Evolutionary conservation across 1,140 invertebrate species (phyloP).

Genomic region (Pemphigus obesinymphae): DNA sequence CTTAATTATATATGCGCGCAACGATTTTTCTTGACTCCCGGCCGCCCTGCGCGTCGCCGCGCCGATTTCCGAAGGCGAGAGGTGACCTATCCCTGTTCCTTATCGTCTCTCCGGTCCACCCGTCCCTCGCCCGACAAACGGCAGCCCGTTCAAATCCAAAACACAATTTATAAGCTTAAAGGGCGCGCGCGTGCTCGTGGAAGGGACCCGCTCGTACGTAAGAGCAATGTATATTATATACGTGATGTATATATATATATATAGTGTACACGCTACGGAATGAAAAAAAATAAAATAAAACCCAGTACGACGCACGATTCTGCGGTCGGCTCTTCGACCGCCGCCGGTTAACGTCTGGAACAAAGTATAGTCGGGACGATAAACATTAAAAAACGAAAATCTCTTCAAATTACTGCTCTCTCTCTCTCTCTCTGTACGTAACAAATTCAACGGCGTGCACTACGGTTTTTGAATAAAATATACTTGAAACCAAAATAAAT

Average conservation of each 20-base stretch:
- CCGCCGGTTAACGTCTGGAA: background rate
- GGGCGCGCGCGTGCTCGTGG: background rate
- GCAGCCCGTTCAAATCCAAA: background rate
- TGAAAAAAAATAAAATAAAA: background rate
- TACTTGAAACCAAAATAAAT: too few species aligned
- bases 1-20: slow-evolving; percentile 39
- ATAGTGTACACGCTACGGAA: background rate
- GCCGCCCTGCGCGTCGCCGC: background rate
- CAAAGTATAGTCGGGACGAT: background rate
- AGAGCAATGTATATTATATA: background rate
- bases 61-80: background rate
- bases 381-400: too few species aligned
- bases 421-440: too few species aligned
- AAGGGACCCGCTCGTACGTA: too few species aligned
- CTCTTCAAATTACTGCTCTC: too few species aligned
- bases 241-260: background rate
- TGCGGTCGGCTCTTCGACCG: background rate
- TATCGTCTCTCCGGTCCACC: too few species aligned
- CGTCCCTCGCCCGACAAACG: background rate
- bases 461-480: too few species aligned
- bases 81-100: background rate
- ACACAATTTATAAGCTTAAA: slow-evolving; percentile 7
- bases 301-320: background rate
- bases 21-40: slow-evolving; percentile 37
- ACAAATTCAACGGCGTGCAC: too few species aligned